These are phyloP conservation scores for Drosophila mayaguana DNA, from an alignment of 2,888 invertebrate genomes.

Conservation along the genomic window DNA sequence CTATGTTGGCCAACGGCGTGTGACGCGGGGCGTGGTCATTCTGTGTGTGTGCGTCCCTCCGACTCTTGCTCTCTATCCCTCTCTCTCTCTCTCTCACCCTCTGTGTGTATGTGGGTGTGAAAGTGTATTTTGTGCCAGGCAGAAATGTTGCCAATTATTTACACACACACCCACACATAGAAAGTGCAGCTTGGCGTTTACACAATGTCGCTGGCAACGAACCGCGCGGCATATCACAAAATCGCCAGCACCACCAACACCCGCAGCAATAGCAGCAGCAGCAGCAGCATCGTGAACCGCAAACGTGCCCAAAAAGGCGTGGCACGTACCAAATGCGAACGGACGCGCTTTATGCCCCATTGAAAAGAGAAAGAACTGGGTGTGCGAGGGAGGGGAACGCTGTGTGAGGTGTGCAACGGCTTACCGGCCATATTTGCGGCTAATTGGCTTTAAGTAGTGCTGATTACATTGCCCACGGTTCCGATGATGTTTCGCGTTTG, in stretches of 20 bases:
- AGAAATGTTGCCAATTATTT: slow-evolving; percentile 79
- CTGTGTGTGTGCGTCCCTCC: slow-evolving; percentile 8
- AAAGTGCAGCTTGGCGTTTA: slow-evolving; percentile 52
- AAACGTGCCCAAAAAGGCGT: slow-evolving; percentile 77
- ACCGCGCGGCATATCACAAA: slow-evolving; percentile 65
- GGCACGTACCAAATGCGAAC: slow-evolving; percentile 73
- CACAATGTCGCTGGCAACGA: slow-evolving; percentile 61
- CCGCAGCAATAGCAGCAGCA: slow-evolving; percentile 30
- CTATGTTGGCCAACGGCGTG: slow-evolving; percentile 65
- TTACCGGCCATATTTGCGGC: slow-evolving; percentile 80
- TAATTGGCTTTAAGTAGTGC: slow-evolving; percentile 80
- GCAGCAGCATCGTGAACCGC: slow-evolving; percentile 58
- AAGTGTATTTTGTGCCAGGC: slow-evolving; percentile 54
- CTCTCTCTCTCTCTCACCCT: neutral
- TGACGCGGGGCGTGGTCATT: slow-evolving; percentile 25
- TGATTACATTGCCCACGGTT: slow-evolving; percentile 70
- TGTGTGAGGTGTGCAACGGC: slow-evolving; percentile 41
- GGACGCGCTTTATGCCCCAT: slow-evolving; percentile 76
- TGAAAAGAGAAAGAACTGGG: slow-evolving; percentile 34
- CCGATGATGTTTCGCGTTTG: slow-evolving; percentile 41
- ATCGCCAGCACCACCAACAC: slow-evolving; percentile 50
- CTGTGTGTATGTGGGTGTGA: slow-evolving; percentile 29
- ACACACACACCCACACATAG: slow-evolving; percentile 51
- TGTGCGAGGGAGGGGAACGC: neutral
- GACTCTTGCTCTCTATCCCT: no score